A percentile compares a stretch with the other conserved stretches of the same genome.
These are phyloP conservation scores for Blennius ocellaris DNA, from an alignment of 2,113 vertebrate genomes.

Conservation along the genomic window DNA sequence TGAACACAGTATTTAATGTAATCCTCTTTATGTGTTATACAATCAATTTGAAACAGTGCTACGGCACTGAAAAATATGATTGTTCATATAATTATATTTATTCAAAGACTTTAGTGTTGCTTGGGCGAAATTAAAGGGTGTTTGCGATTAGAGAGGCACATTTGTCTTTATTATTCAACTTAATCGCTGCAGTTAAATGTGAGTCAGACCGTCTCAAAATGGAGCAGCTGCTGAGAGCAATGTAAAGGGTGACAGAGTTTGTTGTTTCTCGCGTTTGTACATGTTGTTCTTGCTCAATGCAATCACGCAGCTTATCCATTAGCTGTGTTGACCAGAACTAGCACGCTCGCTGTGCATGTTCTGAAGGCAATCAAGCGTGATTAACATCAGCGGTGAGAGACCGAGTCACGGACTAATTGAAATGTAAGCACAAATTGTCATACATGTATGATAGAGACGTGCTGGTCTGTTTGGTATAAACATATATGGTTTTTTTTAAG, in stretches of 20 bases:
- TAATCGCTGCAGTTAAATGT: too few species aligned
- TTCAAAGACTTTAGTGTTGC: not conserved
- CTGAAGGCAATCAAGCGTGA: not conserved
- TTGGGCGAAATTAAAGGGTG: too few species aligned
- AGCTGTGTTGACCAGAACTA: not conserved
- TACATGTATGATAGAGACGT: not conserved
- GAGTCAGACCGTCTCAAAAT: not conserved
- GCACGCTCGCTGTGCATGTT: not conserved
- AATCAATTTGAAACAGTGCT: not conserved
- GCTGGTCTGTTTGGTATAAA: not conserved
- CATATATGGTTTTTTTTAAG: too few species aligned
- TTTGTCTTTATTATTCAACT: too few species aligned
- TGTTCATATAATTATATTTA: not conserved
- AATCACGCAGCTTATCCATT: not conserved
- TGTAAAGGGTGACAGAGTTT: conserved; percentile 1
- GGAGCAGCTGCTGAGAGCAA: not conserved
- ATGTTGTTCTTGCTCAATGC: not conserved
- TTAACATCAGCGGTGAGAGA: not conserved
- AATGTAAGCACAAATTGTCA: not conserved
- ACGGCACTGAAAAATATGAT: not conserved
- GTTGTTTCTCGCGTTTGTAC: conserved; percentile 4
- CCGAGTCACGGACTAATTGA: not conserved
- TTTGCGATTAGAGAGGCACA: too few species aligned
- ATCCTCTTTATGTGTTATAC: not conserved
- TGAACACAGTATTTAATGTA: not conserved